Percentiles rank a stretch among this genome's conserved stretches.
Conservation (phyloP, 2,113 vertebrate genomes). For the Erinaceus europaeus region DNA sequence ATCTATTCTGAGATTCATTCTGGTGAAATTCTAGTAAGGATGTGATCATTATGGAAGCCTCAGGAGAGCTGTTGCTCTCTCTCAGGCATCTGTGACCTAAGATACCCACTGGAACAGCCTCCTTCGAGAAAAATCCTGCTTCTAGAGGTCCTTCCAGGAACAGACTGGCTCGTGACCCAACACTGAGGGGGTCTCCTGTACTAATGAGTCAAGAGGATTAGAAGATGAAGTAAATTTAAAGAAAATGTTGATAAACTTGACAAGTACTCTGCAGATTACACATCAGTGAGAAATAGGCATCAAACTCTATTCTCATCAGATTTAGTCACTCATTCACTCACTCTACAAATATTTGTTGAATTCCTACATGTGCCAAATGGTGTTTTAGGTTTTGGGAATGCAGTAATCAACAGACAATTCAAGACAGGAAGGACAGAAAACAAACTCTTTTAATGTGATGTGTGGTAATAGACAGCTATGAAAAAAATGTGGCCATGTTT, state of each 20-base stretch:
- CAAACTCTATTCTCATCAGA: constrained; percentile 30
- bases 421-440: neutral
- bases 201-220: constrained; percentile 34
- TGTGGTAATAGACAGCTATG: neutral
- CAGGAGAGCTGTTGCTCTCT: neutral
- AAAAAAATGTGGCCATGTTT: neutral
- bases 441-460: neutral
- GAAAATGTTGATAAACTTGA: constrained; percentile 37
- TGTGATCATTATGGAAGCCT: neutral
- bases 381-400: constrained; percentile 31
- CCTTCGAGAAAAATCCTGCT: neutral
- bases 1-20: neutral
- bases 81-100: neutral
- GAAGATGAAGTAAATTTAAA: constrained; percentile 47
- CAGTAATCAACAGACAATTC: neutral
- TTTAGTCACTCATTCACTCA: constrained; percentile 49
- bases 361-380: constrained; percentile 5
- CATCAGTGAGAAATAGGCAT: constrained; percentile 47
- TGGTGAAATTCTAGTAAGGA: neutral
- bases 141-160: constrained; percentile 50
- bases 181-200: neutral
- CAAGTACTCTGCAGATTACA: constrained; percentile 51
- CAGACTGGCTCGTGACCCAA: neutral
- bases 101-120: neutral
- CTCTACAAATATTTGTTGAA: constrained; percentile 63